Percentiles rank a stretch among this genome's conserved stretches.
phyloP scores from a whole-genome alignment of 1,140 invertebrate genomes.

The Brachionus sp. region DNA sequence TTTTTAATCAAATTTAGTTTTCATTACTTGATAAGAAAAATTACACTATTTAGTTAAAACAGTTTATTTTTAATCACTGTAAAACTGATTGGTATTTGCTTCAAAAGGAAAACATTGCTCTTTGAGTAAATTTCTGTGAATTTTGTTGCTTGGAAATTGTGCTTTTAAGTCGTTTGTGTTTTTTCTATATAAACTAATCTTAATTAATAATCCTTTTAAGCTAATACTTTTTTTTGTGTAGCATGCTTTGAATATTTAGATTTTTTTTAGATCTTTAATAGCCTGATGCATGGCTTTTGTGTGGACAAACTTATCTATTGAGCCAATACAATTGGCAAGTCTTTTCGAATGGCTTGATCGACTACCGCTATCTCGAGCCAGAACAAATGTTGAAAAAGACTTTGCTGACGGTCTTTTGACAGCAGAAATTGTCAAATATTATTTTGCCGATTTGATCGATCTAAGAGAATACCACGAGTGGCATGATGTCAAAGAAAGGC shows the following conservation, averaged over 20 bases:
- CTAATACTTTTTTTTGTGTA: background rate
- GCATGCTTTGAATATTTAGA: background rate
- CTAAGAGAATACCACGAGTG: background rate
- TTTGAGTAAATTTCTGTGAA: conserved; percentile 12
- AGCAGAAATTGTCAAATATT: conserved; percentile 30
- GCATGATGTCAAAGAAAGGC: conserved; percentile 41
- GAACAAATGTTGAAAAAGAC: conserved; percentile 43
- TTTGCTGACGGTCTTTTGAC: conserved; percentile 41
- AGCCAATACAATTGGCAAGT: conserved; percentile 4
- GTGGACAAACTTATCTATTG: background rate
- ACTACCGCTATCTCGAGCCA: background rate
- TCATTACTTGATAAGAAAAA: background rate
- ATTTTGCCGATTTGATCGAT: conserved; percentile 39
- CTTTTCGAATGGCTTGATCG: conserved; percentile 40
- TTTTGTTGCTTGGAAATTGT: conserved; percentile 41
- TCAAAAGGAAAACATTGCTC: conserved; percentile 8
- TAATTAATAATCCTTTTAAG: conserved; percentile 16
- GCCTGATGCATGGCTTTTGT: conserved; percentile 43
- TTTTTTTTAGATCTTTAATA: background rate
- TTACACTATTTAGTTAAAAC: background rate
- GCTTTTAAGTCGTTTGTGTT: background rate
- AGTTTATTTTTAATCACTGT: conserved; percentile 7
- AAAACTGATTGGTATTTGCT: background rate
- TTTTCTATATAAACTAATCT: background rate
- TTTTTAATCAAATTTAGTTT: background rate